Percentiles rank a stretch among this genome's conserved stretches.
These are phyloP conservation scores for Machimus atricapillus DNA, from an alignment of 2,888 invertebrate genomes.

Conservation along the genomic window DNA sequence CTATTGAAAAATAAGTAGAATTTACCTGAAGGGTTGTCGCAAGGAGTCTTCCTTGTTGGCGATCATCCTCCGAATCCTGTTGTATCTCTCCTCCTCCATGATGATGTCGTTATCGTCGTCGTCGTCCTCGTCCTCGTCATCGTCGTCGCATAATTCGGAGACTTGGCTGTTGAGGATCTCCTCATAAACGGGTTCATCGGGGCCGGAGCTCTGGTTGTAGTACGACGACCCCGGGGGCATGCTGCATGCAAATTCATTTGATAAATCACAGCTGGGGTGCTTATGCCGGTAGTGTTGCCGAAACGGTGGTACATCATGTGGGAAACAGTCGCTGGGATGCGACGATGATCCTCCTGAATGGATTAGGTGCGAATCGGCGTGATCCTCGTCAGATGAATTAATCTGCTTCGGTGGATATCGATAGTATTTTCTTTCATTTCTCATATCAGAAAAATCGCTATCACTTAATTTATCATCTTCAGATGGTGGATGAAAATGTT, in stretches of 20 bases:
- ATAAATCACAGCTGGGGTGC: constrained; percentile 34
- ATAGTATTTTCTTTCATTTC: constrained; percentile 37
- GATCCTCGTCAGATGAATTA: constrained; percentile 46
- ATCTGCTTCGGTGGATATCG: constrained; percentile 39
- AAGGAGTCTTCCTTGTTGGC: constrained; percentile 42
- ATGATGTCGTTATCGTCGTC: constrained; percentile 48
- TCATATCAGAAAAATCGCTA: constrained; percentile 39
- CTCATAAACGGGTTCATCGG: constrained; percentile 60
- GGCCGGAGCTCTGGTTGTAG: constrained; percentile 26
- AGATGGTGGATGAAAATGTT: constrained; percentile 46
- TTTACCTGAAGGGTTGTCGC: constrained; percentile 43
- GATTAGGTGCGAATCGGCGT: constrained; percentile 39
- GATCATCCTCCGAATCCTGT: constrained; percentile 44
- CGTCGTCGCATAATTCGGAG: constrained; percentile 28
- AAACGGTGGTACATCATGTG: not conserved
- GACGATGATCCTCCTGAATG: constrained; percentile 25
- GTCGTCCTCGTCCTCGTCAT: constrained; percentile 35
- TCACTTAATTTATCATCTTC: constrained; percentile 41
- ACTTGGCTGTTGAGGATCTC: constrained; percentile 59
- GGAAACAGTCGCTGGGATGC: constrained; percentile 29
- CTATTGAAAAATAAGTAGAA: not conserved
- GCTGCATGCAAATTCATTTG: constrained; percentile 26
- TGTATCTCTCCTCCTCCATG: constrained; percentile 46
- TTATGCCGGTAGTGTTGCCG: constrained; percentile 56
- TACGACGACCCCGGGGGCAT: constrained; percentile 3